Evolutionary conservation across 2,888 invertebrate genomes (phyloP), one percentile per base, ranked within the genome.

Genomic region (Platerodrilus igneus): DNA sequence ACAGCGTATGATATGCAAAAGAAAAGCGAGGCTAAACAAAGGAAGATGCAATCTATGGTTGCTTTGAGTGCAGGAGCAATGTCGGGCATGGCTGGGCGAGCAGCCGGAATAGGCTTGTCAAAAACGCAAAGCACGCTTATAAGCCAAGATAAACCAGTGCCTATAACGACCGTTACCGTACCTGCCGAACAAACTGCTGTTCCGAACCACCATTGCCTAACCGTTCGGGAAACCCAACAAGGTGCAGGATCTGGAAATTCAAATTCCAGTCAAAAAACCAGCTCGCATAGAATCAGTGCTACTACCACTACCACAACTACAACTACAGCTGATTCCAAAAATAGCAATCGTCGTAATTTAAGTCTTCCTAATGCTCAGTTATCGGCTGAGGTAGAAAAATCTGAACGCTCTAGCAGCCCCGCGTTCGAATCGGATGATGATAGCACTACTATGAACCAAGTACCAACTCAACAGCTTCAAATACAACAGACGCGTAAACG

Each of bases 1-100:
- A 95, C 94, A 21, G 97, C 96, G 4, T 91, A 94, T 62, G 90
- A 92, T 55, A 91, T 97, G 88, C 95, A 96, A 66, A 90, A 91
- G 65, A 93, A 94, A 63, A 92, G 95, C 55, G 92, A 94, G 69
- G 93, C 90, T 0, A 96, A 96, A 57, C 92, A 95, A 61, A 79
- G 91, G 17, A 93, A 95, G 69, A 89, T 93, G 87, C 90, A 92
- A 57, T 89, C 89, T 4, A 90, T 93, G 88, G 91, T 93, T 6
- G 90, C 90, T 1, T 67, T 91, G 44, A 88, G 87, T 60, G 90
- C 90, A 0, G 89, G 90, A 0, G 87, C 89, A 0, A 89, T 90
- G 87, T 83, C 86, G 1, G 89, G 89, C 1, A 89, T 90, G 88
- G 88, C 89, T 0, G 88, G 88, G 0, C 73, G 88, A 37, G 86